These are phyloP conservation scores for Caiman crocodilus DNA, from an alignment of 2,797 vertebrate species.

Conservation along the genomic window DNA sequence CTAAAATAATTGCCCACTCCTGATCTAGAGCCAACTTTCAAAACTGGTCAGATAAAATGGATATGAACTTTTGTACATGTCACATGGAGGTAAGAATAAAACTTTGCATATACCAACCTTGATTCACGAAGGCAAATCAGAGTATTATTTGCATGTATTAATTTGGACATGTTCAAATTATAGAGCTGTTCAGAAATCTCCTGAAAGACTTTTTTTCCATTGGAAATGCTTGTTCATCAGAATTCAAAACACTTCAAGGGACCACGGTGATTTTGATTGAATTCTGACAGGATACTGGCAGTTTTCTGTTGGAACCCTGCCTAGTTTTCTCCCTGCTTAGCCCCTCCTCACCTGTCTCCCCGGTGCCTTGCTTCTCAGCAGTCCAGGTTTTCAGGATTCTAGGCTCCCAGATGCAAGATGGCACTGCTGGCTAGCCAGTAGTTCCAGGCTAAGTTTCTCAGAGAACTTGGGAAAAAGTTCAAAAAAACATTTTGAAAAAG, in stretches of 20 bases:
- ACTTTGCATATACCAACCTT: not conserved
- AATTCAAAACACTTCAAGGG: not conserved
- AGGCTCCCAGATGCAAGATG: not conserved
- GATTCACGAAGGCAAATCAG: not conserved
- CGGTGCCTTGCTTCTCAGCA: not conserved
- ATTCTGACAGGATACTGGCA: not conserved
- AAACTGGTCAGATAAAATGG: not conserved
- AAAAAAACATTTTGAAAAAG: not conserved
- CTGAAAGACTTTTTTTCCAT: not conserved
- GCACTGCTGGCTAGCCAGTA: not conserved
- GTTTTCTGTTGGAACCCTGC: no score
- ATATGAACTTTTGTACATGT: rapidly evolving
- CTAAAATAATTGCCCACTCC: no score
- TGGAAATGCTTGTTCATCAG: not conserved
- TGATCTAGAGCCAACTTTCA: not conserved
- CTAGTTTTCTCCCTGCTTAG: not conserved
- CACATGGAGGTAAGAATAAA: not conserved
- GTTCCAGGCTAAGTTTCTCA: not conserved
- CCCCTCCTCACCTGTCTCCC: not conserved
- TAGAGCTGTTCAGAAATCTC: not conserved
- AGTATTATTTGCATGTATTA: not conserved
- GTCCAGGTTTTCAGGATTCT: not conserved
- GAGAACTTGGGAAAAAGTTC: not conserved
- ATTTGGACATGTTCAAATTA: not conserved
- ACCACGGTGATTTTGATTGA: not conserved